These are phyloP conservation scores for Clarias gariepinus DNA, from an alignment of 2,113 vertebrate genomes.

Conservation along the genomic window DNA sequence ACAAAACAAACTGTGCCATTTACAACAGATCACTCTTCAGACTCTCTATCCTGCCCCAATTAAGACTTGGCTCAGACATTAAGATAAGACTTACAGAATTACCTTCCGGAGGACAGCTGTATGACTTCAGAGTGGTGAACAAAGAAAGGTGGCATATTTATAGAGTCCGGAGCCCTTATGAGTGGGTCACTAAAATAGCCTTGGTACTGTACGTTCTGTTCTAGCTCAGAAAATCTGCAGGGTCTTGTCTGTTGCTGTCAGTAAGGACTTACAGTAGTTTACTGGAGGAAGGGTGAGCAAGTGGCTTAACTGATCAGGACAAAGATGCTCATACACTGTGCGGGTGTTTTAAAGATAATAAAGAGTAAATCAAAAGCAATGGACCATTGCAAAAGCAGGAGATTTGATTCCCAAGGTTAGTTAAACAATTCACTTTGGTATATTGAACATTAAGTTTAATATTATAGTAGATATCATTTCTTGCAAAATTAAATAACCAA, in stretches of 20 bases:
- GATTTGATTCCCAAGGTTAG: background rate
- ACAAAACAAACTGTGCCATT: background rate
- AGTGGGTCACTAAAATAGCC: slow-evolving; percentile 64
- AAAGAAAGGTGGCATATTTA: slow-evolving; percentile 47
- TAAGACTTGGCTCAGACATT: background rate
- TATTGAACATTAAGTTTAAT: background rate
- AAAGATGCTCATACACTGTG: background rate
- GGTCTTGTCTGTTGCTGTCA: slow-evolving; percentile 26
- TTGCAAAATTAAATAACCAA: background rate
- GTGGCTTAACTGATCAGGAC: background rate
- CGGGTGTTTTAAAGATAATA: background rate
- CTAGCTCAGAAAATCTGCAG: slow-evolving; percentile 35
- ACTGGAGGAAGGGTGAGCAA: slow-evolving; percentile 33
- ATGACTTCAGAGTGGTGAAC: slow-evolving; percentile 24
- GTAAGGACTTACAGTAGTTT: slow-evolving; percentile 15
- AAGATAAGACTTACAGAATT: slow-evolving; percentile 18
- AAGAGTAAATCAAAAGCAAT: background rate
- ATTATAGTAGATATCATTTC: background rate
- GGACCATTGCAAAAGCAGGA: background rate
- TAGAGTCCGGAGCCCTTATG: slow-evolving; percentile 55
- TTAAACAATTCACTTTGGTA: background rate
- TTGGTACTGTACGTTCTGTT: slow-evolving; percentile 50
- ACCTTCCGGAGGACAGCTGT: slow-evolving; percentile 21
- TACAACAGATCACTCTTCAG: background rate
- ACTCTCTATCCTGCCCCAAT: background rate